Base-by-base conservation (phyloP, 1,140 invertebrate genomes). In the Drosophila murphyi region DNA sequence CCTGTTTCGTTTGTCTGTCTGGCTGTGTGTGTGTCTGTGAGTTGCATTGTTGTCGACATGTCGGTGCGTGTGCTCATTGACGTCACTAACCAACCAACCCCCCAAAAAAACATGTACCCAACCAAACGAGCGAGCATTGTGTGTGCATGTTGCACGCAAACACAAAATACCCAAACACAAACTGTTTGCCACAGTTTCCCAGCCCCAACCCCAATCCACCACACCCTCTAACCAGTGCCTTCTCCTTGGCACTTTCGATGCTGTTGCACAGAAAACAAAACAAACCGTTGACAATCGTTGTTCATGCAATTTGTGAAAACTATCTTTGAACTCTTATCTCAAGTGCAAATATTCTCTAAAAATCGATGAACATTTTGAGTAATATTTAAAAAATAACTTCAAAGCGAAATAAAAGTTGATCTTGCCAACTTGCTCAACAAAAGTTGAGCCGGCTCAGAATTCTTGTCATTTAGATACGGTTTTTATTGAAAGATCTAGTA, bases 141-240 rank as follows among this genome's bases (percentile, higher is more conserved):
- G 47, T 72, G 73, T 88, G 83, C 82, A 87, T 87, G 82, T 88
- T 87, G 82, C 82, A 87, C 82, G 82, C 76, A 87, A 74, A 72
- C 73, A 76, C 62, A 72, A 63, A 72, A 80, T 79, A 68, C 31
- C 68, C 55, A 73, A 73, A 73, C 71, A 73, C 60, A 63, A 71
- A 71, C 67, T 71, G 68, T 72, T 75, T 70, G 72, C 72, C 71
- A 73, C 71, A 73, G 69, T 73, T 64, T 72, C 20, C 48, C 65
- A 54, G 37, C 55, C 57, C 43, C 31, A 31, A 51, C 60, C 10
- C 8, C 35, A 41, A 34, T 28, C 37, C 3, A 3, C 10, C 8
- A 3, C 48, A 12, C 4, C 4, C 12, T 12, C 6, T 20, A 20
- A 20, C 20, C 20, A 20, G 20, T 20, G 20, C 35, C 37, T 7